Evolutionary conservation across 2,113 vertebrate species (phyloP), one percentile per base, ranked within the genome.

Genomic region (Anoura caudifer): DNA sequence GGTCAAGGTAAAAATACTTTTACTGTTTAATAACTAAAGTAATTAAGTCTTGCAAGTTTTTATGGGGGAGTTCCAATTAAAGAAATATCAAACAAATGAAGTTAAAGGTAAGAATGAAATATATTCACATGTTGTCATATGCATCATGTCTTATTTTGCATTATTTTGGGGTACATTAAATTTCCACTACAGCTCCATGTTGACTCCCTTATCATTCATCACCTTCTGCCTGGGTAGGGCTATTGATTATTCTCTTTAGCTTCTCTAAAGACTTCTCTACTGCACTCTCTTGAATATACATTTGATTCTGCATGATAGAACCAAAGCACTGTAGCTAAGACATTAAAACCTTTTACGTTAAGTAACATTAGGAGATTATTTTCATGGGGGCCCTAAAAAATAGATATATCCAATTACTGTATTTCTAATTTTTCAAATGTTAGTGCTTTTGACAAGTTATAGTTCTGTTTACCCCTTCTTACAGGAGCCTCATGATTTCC

Each of bases 381-480:
- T 95, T 95, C 88, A 84, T 26, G 61, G 75, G 41, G 52, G 26
- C 24, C 59, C 38, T 83, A 95, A 96, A 96, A 97, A 97, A 86
- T 89, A 90, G 73, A 91, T 87, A 61, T 65, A 97, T 97, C 91
- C 94, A 96, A 94, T 96, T 76, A 91, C 91, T 93, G 15, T 94
- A 95, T 96, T 97, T 97, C 90, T 94, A 96, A 96, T 59, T 89
- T 96, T 90, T 94, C 33, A 91, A 97, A 95, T 94, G 82, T 87
- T 94, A 94, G 86, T 92, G 26, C 83, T 75, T 92, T 93, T 95
- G 91, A 91, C 45, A 94, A 95, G 22, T 92, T 87, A 52, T 41
- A 90, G 63, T 24, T 97, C 56, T 96, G 81, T 97, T 97, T 95
- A 93, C 59, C 22, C 1, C 7, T 83, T 93, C 22, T 36, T 84